Percentiles rank a stretch among this genome's conserved stretches.
Conservation (phyloP, 2,888 invertebrate species). For the Thera obeliscata region DNA sequence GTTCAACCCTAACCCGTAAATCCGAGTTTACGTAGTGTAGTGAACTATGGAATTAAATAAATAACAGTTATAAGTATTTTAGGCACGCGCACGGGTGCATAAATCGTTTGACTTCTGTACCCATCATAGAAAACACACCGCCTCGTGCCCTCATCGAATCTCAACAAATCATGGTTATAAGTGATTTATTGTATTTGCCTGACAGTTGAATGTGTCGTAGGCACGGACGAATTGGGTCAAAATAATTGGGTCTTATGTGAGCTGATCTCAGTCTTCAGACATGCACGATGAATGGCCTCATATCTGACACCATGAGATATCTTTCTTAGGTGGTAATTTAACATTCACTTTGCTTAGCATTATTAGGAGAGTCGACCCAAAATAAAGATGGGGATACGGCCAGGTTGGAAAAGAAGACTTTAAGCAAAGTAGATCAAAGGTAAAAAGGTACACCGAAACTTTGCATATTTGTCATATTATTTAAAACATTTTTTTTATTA, state of each 20-base stretch:
- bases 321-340: background rate
- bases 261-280: conserved; percentile 39
- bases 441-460: background rate
- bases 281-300: conserved; percentile 37
- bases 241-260: conserved; percentile 41
- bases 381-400: too few relatives aligned
- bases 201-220: conserved; percentile 38
- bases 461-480: background rate
- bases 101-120: conserved; percentile 71
- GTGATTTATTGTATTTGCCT: conserved; percentile 42
- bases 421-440: too few relatives aligned
- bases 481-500: background rate
- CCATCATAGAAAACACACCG: conserved; percentile 34
- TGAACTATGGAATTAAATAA: conserved; percentile 3
- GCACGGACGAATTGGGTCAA: conserved; percentile 40
- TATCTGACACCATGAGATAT: conserved; percentile 21
- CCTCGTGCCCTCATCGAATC: conserved; percentile 41
- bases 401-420: too few relatives aligned
- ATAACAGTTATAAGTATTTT: conserved; percentile 15
- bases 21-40: conserved; percentile 60
- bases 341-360: background rate
- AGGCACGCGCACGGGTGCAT: conserved; percentile 60
- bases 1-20: conserved; percentile 66
- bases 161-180: conserved; percentile 42
- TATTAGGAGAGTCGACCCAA: too few relatives aligned